These are phyloP conservation scores for Rhegmatorhina hoffmannsi DNA, from an alignment of 2,113 vertebrate genomes.

Conservation along the genomic window DNA sequence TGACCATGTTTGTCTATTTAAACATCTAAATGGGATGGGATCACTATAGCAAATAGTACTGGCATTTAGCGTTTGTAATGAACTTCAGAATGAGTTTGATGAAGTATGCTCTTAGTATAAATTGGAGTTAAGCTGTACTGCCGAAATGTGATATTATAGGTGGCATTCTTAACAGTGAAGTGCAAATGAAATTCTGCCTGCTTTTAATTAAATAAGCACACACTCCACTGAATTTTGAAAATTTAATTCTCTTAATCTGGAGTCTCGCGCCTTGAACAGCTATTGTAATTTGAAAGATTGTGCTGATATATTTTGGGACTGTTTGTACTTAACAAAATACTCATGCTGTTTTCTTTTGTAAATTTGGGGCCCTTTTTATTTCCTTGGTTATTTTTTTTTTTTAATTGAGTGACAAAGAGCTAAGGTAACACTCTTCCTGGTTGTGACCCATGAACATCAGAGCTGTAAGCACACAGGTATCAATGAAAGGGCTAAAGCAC, in stretches of 20 bases:
- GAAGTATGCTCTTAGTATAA: constrained; percentile 38
- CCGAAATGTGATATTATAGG: constrained; percentile 52
- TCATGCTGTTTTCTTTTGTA: neutral
- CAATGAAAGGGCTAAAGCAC: neutral
- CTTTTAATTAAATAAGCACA: constrained; percentile 64
- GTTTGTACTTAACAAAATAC: constrained; percentile 3
- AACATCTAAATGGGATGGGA: constrained; percentile 31
- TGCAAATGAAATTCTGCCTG: constrained; percentile 53
- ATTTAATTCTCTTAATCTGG: constrained; percentile 56
- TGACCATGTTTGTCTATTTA: neutral
- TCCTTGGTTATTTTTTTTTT: neutral
- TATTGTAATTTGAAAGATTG: constrained; percentile 42
- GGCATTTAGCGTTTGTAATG: constrained; percentile 49
- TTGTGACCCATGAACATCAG: neutral
- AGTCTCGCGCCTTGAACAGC: neutral
- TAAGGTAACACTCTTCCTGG: neutral
- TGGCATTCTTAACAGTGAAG: constrained; percentile 43
- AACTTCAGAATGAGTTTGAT: constrained; percentile 55
- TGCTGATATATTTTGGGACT: constrained; percentile 17
- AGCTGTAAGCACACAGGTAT: neutral
- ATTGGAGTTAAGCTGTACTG: constrained; percentile 37
- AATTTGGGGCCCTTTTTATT: neutral
- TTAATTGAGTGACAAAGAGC: neutral
- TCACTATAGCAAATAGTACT: constrained; percentile 15
- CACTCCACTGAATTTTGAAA: constrained; percentile 54